Base-by-base conservation (phyloP, 1,140 invertebrate genomes). In the Colletes latitarsis region DNA sequence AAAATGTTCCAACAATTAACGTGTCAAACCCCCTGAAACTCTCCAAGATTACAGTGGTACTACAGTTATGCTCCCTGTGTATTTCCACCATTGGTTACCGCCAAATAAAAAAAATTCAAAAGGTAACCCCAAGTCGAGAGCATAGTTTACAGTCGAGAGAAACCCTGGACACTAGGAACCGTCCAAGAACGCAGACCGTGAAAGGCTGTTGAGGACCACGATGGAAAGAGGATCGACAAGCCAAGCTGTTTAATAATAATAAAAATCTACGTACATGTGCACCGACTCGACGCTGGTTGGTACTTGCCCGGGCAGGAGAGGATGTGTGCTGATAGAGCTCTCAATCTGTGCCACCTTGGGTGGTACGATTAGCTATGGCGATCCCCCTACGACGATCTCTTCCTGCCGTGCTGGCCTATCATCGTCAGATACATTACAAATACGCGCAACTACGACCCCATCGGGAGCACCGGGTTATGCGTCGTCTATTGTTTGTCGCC, bases 341-440 rank as follows among this genome's bases (percentile, higher is more conserved):
- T 92, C 89, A 93, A 93, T 93, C 92, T 93, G 90, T 93, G 92
- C 93, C 93, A 93, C 93, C 93, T 93, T 93, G 92, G 92, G 90
- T 93, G 92, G 92, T 93, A 93, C 91, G 89, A 93, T 93, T 92
- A 92, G 91, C 84, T 92, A 90, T 92, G 88, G 84, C 86, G 85
- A 88, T 88, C 71, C 82, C 91, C 92, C 90, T 92, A 91, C 91
- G 89, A 89, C 88, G 89, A 92, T 92, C 91, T 92, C 92, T 93
- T 93, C 92, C 92, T 93, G 92, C 90, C 91, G 88, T 67, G 63
- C 77, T 79, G 68, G 69, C 63, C 86, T 87, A 88, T 90, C 89
- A 87, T 86, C 82, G 78, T 57, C 82, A 87, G 81, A 82, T 87
- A 80, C 79, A 71, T 71, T 84, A 85, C 88, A 83, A 88, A 82